Base-by-base conservation (phyloP, 2,113 vertebrate species). In the Arizona elegans region DNA sequence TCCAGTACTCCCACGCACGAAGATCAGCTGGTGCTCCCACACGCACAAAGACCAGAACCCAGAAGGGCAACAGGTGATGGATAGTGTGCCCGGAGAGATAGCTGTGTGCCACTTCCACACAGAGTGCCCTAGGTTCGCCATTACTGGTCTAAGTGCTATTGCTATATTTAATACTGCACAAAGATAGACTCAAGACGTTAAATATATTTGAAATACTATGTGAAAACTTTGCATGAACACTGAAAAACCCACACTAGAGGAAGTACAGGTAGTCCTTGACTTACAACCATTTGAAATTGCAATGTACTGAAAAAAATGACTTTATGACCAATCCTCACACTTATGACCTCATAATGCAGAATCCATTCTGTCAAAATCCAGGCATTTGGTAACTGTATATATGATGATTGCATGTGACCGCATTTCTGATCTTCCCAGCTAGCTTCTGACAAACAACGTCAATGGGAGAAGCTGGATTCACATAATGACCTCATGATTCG, bases 151-250 rank as follows among this genome's bases (percentile, higher is more conserved):
- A 54, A 13, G 53, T 54, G 53, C 53, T 54, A 54, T 54, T 13
- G 53, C 53, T 13, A 54, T 93, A 93, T 93, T 0, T 2, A 95
- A 97, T 93, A 47, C 92, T 95, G 89, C 88, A 96, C 94, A 93
- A 15, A 15, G 0, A 91, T 0, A 88, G 70, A 91, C 93, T 92
- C 70, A 92, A 96, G 93, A 17, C 0, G 91, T 85, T 86, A 96
- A 96, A 96, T 95, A 95, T 94, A 95, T 95, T 94, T 97, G 94
- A 96, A 92, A 96, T 95, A 94, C 95, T 95, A 91, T 93, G 95
- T 75, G 2, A 38, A 75, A 94, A 92, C 93, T 26, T 4, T 2
- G 70, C 94, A 94, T 95, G 95, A 93, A 96, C 53, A 26, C 92
- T 91, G 29, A 93, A 90, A 87, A 70, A 93, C 96, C 91, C 26